Conservation (phyloP, 2,888 invertebrate genomes). For the Creontiades dilutus region DNA sequence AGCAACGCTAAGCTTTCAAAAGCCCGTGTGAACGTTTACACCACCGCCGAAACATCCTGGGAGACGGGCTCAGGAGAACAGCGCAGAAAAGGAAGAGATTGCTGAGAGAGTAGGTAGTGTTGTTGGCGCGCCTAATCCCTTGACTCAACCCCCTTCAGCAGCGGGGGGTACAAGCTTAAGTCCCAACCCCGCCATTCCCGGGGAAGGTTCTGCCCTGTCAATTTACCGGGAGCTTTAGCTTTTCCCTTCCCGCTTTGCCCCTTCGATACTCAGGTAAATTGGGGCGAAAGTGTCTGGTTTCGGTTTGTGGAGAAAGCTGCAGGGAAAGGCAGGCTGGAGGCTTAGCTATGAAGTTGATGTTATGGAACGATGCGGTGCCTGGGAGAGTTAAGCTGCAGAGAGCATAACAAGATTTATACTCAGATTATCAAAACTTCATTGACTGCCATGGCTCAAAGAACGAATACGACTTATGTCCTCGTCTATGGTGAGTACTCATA, state of each 20-base stretch:
- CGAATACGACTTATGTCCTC: neutral
- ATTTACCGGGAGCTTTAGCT: slow-evolving; percentile 68
- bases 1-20: slow-evolving; percentile 57
- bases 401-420: neutral
- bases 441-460: neutral
- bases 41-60: slow-evolving; percentile 53
- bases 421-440: neutral
- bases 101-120: slow-evolving; percentile 62
- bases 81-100: slow-evolving; percentile 19
- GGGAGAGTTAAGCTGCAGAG: neutral
- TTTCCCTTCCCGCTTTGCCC: neutral
- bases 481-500: too few species aligned
- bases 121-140: slow-evolving; percentile 64
- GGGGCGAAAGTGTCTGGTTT: slow-evolving; percentile 51
- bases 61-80: neutral
- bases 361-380: neutral
- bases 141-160: slow-evolving; percentile 51
- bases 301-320: slow-evolving; percentile 2
- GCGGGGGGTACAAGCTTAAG: slow-evolving; percentile 40
- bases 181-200: neutral
- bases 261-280: slow-evolving; percentile 57
- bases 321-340: neutral
- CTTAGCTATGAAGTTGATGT: slow-evolving; percentile 24
- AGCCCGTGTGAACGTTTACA: slow-evolving; percentile 68
- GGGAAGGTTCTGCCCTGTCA: slow-evolving; percentile 51